Base-by-base conservation (phyloP, 2,113 vertebrate genomes). In the Hemibagrus wyckioides region DNA sequence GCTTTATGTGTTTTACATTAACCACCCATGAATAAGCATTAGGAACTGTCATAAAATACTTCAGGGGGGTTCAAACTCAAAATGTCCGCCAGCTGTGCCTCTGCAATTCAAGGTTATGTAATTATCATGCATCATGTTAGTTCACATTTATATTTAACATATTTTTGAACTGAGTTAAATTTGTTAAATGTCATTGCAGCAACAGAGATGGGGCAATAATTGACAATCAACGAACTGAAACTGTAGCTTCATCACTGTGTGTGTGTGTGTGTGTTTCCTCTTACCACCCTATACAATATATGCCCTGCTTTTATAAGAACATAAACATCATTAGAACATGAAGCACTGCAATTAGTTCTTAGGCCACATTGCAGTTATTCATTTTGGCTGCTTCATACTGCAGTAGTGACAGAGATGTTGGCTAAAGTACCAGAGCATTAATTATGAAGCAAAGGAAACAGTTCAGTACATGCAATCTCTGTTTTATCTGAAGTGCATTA, bases 351-450 rank as follows among this genome's bases (percentile, higher is more conserved):
- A 88, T 87, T 85, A 80, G 59, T 14, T 30, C 19, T 67, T 41
- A 82, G 56, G 41, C 57, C 61, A 85, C 57, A 82, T 59, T 85
- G 63, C 83, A 85, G 54, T 83, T 85, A 80, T 65, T 85, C 30
- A 67, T 59, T 80, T 88, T 83, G 61, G 52, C 77, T 50, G 48
- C 17, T 59, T 28, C 36, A 79, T 14, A 56, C 36, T 17, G 57
- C 48, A 84, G n/a, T 50, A 88, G 82, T 50, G 5, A 50, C 73
- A 76, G 25, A 76, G 13, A 76, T 23, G 39, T 28, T 25, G 56
- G 61, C 36, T 75, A 28, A 9, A 50, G 19, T 44, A 50, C 23
- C 41, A 9, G 11, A 50, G 67, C 67, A 36, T 17, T 52, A 44
- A 30, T 77, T 57, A 73, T 25, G 57, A 57, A 21, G 25, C 19